These are phyloP conservation scores for Urosaurus nigricauda DNA, from an alignment of 2,797 vertebrate species.

Conservation along the genomic window DNA sequence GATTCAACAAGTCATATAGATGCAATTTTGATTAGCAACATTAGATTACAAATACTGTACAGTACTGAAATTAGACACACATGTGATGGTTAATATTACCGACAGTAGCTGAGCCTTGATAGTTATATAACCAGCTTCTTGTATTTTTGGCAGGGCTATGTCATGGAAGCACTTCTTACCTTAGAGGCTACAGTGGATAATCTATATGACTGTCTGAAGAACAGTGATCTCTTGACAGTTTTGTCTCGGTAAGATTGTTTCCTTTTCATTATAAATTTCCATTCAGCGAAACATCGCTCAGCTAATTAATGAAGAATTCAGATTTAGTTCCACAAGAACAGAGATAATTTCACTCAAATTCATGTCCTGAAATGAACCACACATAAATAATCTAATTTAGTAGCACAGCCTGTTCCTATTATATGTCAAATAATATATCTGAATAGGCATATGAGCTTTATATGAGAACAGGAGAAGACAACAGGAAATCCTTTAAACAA, in stretches of 20 bases:
- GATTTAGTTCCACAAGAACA: constrained; percentile 18
- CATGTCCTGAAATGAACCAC: constrained; percentile 13
- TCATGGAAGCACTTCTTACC: constrained; percentile 97
- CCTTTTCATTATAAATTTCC: background rate
- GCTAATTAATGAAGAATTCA: constrained; percentile 40
- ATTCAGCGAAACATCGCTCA: background rate
- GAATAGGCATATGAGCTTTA: background rate
- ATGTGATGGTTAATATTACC: constrained; percentile 30
- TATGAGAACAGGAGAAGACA: background rate
- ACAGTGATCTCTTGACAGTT: constrained; percentile 94
- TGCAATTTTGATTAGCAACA: constrained; percentile 23
- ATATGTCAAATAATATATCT: background rate
- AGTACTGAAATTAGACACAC: background rate
- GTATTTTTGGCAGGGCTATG: constrained; percentile 88
- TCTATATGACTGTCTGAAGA: constrained; percentile 96
- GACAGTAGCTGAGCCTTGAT: constrained; percentile 20
- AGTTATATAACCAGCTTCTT: constrained; percentile 44
- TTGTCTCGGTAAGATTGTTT: constrained; percentile 88
- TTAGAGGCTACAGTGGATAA: constrained; percentile 97
- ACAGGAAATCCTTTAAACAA: background rate
- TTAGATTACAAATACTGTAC: background rate
- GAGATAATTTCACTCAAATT: constrained; percentile 8
- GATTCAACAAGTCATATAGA: constrained; percentile 48
- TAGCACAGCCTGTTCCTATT: background rate
- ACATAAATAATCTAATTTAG: constrained; percentile 37